Percentiles rank a stretch among this genome's conserved stretches.
phyloP scores from a whole-genome alignment of 2,888 invertebrate species.

The Melanostoma scalare region DNA sequence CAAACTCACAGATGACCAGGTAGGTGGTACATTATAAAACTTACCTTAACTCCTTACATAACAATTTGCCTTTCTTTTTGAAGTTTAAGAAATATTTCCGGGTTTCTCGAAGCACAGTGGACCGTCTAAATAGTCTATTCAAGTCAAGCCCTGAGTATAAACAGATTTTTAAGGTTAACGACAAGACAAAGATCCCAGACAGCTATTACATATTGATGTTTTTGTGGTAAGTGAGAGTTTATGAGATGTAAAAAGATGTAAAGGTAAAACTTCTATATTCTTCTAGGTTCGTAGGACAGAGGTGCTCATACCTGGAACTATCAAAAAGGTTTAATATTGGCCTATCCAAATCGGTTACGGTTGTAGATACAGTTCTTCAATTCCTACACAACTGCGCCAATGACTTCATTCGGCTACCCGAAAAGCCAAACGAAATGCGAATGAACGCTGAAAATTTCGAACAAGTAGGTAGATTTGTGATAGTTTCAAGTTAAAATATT shows the following conservation, averaged over 20 bases:
- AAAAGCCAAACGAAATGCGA: constrained; percentile 1
- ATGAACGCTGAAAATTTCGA: constrained; percentile 22
- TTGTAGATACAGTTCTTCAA: constrained; percentile 24
- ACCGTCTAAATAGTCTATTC: constrained; percentile 1
- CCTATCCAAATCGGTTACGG: constrained; percentile 8
- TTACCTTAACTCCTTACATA: neutral
- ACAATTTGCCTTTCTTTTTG: neutral
- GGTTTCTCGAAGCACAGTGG: constrained; percentile 22
- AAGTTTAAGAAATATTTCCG: constrained; percentile 48
- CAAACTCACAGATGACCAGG: neutral
- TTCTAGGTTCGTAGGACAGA: constrained; percentile 37
- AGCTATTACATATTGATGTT: constrained; percentile 55
- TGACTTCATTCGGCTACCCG: constrained; percentile 30
- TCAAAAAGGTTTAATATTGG: constrained; percentile 24
- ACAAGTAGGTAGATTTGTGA: neutral
- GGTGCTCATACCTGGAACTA: constrained; percentile 15
- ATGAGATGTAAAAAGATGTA: neutral
- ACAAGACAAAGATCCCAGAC: constrained; percentile 21
- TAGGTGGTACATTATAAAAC: neutral
- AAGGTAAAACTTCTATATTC: neutral
- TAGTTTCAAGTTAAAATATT: neutral
- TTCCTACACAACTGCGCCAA: constrained; percentile 29
- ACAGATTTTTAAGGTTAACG: constrained; percentile 19
- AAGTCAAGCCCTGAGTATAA: constrained; percentile 23
- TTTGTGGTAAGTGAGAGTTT: constrained; percentile 31